Evolutionary conservation across 2,113 vertebrate species (phyloP).

Genomic region (Ceuthmochares aereus): DNA sequence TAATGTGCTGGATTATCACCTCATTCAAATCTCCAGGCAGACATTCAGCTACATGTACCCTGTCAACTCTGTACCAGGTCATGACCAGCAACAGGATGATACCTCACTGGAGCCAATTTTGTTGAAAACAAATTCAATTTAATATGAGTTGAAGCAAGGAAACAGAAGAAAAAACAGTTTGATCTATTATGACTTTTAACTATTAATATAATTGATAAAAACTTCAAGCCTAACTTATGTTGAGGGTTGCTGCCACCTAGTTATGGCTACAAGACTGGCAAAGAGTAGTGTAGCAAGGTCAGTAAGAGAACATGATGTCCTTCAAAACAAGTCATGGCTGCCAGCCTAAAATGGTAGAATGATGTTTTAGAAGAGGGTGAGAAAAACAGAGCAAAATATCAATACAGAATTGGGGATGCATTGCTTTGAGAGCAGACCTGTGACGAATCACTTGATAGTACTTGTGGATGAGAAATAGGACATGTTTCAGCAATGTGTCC

Average conservation of each 20-base stretch:
- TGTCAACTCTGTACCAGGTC: conserved; percentile 45
- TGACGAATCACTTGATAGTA: not conserved
- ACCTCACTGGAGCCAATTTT: not conserved
- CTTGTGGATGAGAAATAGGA: not conserved
- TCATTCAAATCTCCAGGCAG: conserved; percentile 5
- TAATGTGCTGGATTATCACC: not conserved
- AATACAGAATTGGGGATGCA: not conserved
- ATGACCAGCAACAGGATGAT: conserved; percentile 15
- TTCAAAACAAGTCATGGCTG: not conserved
- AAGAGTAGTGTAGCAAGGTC: not conserved
- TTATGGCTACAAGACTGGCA: not conserved
- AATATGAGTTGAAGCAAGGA: not conserved
- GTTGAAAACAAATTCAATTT: not conserved
- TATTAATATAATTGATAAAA: not conserved
- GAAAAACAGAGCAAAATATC: not conserved
- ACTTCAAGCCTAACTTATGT: not conserved
- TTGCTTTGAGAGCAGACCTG: not conserved
- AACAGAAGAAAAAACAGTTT: not conserved
- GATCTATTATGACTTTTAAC: not conserved
- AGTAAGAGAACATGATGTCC: not conserved
- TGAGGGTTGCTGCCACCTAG: not conserved
- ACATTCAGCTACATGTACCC: not conserved
- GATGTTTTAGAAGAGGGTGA: not conserved
- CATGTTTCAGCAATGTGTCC: rapidly evolving
- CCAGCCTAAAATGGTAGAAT: not conserved